phyloP scores from a whole-genome alignment of 2,113 vertebrate species.

The Eudyptes chrysolophus region DNA sequence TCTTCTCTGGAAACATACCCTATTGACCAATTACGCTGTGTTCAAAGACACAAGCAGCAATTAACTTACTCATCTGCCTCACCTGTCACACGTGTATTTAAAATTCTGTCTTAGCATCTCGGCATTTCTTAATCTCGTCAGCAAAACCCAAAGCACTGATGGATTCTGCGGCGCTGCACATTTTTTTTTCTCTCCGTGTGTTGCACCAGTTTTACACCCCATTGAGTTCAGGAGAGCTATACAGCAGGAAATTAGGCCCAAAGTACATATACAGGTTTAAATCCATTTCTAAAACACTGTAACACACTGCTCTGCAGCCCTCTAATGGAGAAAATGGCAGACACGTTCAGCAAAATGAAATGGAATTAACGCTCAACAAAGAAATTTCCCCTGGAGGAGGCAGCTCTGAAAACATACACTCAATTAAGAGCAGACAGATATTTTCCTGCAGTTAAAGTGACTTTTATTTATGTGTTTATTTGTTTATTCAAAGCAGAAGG shows the following conservation, averaged over 20 bases:
- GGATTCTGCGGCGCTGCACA: neutral
- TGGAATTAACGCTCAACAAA: constrained; percentile 26
- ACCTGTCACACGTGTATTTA: constrained; percentile 33
- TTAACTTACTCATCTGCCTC: constrained; percentile 36
- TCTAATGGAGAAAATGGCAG: constrained; percentile 62
- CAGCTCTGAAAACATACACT: neutral
- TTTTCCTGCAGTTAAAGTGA: neutral
- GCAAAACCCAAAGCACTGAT: constrained; percentile 29
- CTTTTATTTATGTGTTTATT: neutral
- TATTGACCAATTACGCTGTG: neutral
- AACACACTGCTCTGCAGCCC: constrained; percentile 57
- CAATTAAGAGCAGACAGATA: neutral
- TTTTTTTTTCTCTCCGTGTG: neutral
- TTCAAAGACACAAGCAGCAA: constrained; percentile 46
- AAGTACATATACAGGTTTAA: constrained; percentile 28
- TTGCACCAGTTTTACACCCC: constrained; percentile 40
- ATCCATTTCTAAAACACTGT: neutral
- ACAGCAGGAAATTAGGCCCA: constrained; percentile 45
- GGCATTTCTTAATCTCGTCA: neutral
- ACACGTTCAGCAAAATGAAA: neutral
- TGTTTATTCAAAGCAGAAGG: neutral
- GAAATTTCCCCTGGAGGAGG: neutral
- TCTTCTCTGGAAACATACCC: constrained; percentile 12
- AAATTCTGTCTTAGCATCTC: constrained; percentile 11
- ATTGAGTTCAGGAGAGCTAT: constrained; percentile 15